Base-by-base conservation (phyloP, 2,113 vertebrate species). In the Rhadina sibilatrix region DNA sequence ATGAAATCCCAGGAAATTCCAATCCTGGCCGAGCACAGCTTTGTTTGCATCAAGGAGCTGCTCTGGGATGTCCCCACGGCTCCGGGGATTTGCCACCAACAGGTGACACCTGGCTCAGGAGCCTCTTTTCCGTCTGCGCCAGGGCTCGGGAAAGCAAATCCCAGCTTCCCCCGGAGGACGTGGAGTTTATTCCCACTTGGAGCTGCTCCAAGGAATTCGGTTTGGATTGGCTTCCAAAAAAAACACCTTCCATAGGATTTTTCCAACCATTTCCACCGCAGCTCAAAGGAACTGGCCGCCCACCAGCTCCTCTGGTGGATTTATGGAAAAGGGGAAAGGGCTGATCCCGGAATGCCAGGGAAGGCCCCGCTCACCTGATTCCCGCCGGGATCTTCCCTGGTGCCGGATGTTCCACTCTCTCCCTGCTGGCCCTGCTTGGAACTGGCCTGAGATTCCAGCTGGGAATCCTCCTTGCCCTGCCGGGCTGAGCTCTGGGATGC, bases 301-400 rank as follows among this genome's bases (percentile, higher is more conserved):
- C 47, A 7, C n/a, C 64, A 71, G 23, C 89, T 53, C 6, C 30
- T 22, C 49, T 75, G 87, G 7, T 77, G 44, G 74, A 37, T 74
- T 87, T 80, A 89, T 1, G 25, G 92, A 17, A 64, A 84, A 35
- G 88, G 90, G 90, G 53, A 82, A 69, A 57, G 72, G 97, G 93
- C 52, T 4, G 69, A 83, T 23, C 87, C 86, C 54, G 5, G 56
- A 3, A 93, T 66, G 56, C 87, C 88, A 70, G 24, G 14, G 91
- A 84, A 53, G 46, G 91, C 93, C 74, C 97, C 85, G 84, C 98
- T 98, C 98, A 98, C 98, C 98, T 98, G 98, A 84, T 93, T 96
- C 92, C 81, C 72, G 81, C 85, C 15, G 80, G 82, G 82, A 81
- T 98, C 94, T 71, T 65, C 97, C 95, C 92, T 98, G 40, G 33